Percentiles rank a stretch among this genome's conserved stretches.
These are phyloP conservation scores for Malurus leucopterus DNA, from an alignment of 2,797 vertebrate species.

Conservation along the genomic window DNA sequence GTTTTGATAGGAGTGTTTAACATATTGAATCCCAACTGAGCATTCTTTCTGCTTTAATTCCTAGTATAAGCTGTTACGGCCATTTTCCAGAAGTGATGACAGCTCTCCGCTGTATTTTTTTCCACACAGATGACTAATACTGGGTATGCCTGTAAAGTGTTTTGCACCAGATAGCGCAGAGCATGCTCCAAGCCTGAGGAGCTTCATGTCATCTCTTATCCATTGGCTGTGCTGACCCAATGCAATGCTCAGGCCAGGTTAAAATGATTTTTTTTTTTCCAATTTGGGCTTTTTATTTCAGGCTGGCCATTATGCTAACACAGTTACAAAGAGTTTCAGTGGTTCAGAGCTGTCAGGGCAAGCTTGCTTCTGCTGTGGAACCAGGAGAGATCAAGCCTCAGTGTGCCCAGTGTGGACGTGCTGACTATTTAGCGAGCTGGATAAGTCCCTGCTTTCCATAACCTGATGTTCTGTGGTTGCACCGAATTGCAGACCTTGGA, in stretches of 20 bases:
- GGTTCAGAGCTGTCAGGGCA: background rate
- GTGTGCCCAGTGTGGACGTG: rapidly evolving
- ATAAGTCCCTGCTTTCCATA: background rate
- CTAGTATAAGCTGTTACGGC: background rate
- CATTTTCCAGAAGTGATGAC: background rate
- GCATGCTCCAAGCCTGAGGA: background rate
- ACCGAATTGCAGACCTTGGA: background rate
- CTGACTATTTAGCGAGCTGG: background rate
- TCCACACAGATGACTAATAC: background rate
- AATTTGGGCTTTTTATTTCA: background rate
- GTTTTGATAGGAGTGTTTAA: background rate
- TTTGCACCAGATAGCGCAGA: background rate
- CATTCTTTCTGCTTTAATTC: background rate
- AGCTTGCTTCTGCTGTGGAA: background rate
- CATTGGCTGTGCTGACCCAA: background rate
- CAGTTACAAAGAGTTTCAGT: background rate
- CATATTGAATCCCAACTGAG: background rate
- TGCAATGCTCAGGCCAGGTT: background rate
- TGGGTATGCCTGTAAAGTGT: rapidly evolving
- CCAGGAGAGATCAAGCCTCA: rapidly evolving
- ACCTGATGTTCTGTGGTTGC: background rate
- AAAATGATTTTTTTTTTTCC: background rate
- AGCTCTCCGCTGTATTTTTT: background rate
- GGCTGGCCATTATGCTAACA: background rate
- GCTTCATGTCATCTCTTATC: background rate